Conservation (phyloP, 2,888 invertebrate species). For the Oxystoma pomonae region DNA sequence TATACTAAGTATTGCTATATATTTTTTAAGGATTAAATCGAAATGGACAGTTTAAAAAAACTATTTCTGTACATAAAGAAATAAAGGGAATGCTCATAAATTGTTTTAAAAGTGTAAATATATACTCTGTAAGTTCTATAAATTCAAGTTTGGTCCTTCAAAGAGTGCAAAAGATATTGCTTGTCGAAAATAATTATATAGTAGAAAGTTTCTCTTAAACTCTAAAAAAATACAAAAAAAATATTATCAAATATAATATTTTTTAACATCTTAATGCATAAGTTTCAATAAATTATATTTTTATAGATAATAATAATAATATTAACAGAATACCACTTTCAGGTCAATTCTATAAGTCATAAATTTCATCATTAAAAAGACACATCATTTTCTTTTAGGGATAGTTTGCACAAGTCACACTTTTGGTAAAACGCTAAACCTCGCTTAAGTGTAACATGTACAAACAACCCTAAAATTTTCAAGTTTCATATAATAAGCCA, state of each 20-base stretch:
- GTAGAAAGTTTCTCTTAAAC: not conserved
- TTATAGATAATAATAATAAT: too few species aligned
- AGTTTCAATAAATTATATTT: too few species aligned
- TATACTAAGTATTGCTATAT: not conserved
- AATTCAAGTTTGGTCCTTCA: not conserved
- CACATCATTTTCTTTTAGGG: too few species aligned
- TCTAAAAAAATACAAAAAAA: not conserved
- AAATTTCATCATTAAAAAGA: too few species aligned
- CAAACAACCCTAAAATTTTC: too few species aligned
- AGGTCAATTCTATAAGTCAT: too few species aligned
- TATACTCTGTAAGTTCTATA: not conserved
- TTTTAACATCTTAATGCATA: too few species aligned
- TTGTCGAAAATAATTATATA: not conserved
- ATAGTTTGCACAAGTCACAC: too few species aligned
- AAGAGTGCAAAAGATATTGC: not conserved
- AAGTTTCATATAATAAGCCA: too few species aligned
- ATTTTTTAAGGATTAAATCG: not conserved
- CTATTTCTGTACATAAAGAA: not conserved
- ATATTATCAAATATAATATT: not conserved
- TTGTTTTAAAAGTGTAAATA: not conserved
- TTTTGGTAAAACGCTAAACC: too few species aligned
- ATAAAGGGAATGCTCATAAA: not conserved
- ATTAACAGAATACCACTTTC: too few species aligned
- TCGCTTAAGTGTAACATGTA: too few species aligned
- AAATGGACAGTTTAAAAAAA: not conserved